Conservation (phyloP, 2,113 vertebrate species). For the Crotalus viridis region DNA sequence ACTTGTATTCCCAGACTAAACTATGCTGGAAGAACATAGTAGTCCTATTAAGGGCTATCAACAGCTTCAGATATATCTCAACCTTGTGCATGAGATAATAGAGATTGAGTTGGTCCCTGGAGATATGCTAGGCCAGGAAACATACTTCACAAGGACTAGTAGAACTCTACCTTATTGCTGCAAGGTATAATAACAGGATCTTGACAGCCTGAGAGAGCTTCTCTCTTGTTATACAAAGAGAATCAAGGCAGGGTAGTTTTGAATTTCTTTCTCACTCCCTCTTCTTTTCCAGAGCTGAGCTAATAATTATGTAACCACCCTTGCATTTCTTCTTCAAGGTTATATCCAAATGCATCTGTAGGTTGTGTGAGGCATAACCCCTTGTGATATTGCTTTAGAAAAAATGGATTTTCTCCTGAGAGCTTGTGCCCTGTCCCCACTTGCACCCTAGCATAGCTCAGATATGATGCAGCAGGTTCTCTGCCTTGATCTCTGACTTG, state of each 20-base stretch:
- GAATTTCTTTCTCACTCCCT: not conserved
- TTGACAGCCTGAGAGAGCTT: not conserved
- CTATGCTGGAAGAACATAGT: not conserved
- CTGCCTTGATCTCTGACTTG: not conserved
- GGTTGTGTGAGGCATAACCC: not conserved
- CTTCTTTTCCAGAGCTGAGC: not conserved
- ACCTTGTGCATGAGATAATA: not conserved
- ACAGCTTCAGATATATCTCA: not conserved
- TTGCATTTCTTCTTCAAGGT: not conserved
- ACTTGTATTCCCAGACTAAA: not conserved
- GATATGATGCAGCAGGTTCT: not conserved
- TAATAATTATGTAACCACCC: not conserved
- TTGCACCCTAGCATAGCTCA: not conserved
- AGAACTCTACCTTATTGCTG: not conserved
- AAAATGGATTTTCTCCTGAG: not conserved
- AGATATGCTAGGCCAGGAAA: not conserved
- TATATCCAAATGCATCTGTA: not conserved
- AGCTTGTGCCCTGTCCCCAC: not conserved
- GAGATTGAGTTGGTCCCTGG: not conserved
- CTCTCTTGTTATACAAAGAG: not conserved
- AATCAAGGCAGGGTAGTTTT: not conserved
- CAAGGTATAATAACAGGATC: not conserved
- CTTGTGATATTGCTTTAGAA: not conserved
- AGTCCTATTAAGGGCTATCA: not conserved
- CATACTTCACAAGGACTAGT: not conserved